Evolutionary conservation across 2,797 vertebrate species (phyloP).

Genomic region (Apogon talboti): DNA sequence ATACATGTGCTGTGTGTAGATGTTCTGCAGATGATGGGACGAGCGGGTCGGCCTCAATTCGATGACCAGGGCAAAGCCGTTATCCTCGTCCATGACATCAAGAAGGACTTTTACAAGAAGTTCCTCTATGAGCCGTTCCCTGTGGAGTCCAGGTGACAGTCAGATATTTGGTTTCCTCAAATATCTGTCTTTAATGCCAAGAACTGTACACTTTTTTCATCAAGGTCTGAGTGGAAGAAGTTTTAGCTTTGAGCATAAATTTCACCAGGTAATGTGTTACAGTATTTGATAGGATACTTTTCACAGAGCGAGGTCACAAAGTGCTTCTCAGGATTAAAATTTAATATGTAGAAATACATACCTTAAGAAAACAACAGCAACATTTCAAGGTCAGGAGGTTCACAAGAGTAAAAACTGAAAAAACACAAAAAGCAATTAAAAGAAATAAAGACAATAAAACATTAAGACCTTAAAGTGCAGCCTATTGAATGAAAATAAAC

Average conservation of each 20-base stretch:
- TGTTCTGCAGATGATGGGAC: constrained; percentile 99
- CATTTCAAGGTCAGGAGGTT: no score
- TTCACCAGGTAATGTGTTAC: no score
- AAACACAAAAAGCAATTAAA: background rate
- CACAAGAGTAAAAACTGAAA: background rate
- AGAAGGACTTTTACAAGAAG: constrained; percentile 99
- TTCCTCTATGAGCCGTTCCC: constrained; percentile 99
- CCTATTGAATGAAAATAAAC: no score
- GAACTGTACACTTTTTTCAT: no score
- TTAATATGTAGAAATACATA: no score
- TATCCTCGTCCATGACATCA: constrained; percentile 98
- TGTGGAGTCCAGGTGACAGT: constrained; percentile 93
- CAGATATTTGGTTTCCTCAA: background rate
- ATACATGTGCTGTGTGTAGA: constrained; percentile 78
- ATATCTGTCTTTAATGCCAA: background rate
- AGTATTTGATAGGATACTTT: no score
- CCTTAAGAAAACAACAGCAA: no score
- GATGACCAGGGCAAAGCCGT: constrained; percentile 99
- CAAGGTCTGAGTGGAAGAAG: background rate
- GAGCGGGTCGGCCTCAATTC: constrained; percentile 96
- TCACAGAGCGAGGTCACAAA: no score
- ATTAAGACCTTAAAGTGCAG: no score
- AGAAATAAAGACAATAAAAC: no score
- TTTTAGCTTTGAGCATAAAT: background rate
- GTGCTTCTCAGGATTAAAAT: no score